Base-by-base conservation (phyloP, 2,113 vertebrate species). In the Nansenia antarctica region DNA sequence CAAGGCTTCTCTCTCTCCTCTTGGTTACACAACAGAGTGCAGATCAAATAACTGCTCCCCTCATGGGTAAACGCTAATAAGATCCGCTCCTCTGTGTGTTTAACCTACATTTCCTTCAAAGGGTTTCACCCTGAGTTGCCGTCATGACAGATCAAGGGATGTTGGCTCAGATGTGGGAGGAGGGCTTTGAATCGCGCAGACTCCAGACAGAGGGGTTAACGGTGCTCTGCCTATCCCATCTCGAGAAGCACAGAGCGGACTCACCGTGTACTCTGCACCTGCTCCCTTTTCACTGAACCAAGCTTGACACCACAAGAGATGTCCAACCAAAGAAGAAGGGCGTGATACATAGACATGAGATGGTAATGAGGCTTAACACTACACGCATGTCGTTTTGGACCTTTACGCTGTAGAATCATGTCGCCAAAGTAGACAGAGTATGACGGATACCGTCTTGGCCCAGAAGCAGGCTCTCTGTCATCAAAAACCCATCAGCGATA, bases 51-150 rank as follows among this genome's bases (percentile, higher is more conserved):
- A 76, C 72, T 53, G 66, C 68, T 68, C 62, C 66, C 84, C 87
- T 87, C 75, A 8, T 74, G 86, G 82, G 85, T 71, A 67, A 81
- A 83, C 69, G 54, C 81, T 88, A 90, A 90, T 86, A 87, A 86
- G 86, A 86, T 85, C 73, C 68, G 76, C 78, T 86, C 86, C 80
- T 90, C 78, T 69, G 85, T 87, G 86, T 91, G 80, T 91, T 90
- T 92, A 92, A 88, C 91, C 89, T 87, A 91, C 83, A 89, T 92
- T 89, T 67, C 74, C 79, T 86, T 90, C 87, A 90, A 88, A 85
- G 82, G 67, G 52, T 82, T 67, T 84, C 79, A 79, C 82, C 81
- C 78, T 9, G n/a, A 76, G 62, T 77, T 76, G 69, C 74, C 20
- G 67, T 73, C 34, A 63, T 57, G 85, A 85, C 81, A 83, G 78